phyloP scores from a whole-genome alignment of 92 coral and sea anemone genomes.

The Epizoanthus ramosus region DNA sequence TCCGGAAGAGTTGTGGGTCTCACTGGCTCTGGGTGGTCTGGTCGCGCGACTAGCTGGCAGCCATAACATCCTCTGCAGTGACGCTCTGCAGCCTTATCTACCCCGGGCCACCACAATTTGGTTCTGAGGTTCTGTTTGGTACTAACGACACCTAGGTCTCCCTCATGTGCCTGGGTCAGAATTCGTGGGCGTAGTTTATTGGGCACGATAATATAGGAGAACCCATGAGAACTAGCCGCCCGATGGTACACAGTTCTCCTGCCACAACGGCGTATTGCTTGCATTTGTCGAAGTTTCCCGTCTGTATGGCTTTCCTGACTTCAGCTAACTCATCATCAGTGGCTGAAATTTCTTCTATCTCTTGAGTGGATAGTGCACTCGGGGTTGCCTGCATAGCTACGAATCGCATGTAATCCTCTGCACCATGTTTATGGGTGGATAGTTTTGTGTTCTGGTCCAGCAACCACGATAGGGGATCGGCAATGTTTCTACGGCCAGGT shows the following conservation, averaged over 20 bases:
- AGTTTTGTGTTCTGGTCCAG: neutral
- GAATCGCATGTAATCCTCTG: slow-evolving; percentile 32
- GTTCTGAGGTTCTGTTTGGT: slow-evolving; percentile 61
- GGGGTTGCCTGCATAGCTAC: slow-evolving; percentile 43
- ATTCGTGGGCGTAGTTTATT: slow-evolving; percentile 13
- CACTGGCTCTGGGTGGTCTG: slow-evolving; percentile 63
- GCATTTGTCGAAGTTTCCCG: slow-evolving; percentile 36
- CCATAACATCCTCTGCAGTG: slow-evolving; percentile 51
- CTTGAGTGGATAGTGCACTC: slow-evolving; percentile 33
- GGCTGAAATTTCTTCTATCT: slow-evolving; percentile 39
- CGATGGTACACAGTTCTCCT: slow-evolving; percentile 17
- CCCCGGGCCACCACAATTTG: slow-evolving; percentile 70
- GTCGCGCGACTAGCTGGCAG: slow-evolving; percentile 55
- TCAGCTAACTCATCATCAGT: slow-evolving; percentile 27
- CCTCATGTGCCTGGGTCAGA: slow-evolving; percentile 24
- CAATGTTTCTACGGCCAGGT: slow-evolving; percentile 31
- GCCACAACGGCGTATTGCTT: slow-evolving; percentile 33
- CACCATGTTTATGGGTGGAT: slow-evolving; percentile 8
- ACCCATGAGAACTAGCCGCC: neutral
- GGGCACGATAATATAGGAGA: slow-evolving; percentile 24
- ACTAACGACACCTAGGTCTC: slow-evolving; percentile 25
- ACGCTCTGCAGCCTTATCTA: slow-evolving; percentile 60
- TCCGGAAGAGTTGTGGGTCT: slow-evolving; percentile 48
- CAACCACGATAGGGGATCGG: slow-evolving; percentile 41
- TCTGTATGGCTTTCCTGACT: slow-evolving; percentile 8